Percentiles rank a stretch among this genome's conserved stretches.
Evolutionary conservation across 1,140 invertebrate species (phyloP).

Genomic region (Propsilocerus akamusi): DNA sequence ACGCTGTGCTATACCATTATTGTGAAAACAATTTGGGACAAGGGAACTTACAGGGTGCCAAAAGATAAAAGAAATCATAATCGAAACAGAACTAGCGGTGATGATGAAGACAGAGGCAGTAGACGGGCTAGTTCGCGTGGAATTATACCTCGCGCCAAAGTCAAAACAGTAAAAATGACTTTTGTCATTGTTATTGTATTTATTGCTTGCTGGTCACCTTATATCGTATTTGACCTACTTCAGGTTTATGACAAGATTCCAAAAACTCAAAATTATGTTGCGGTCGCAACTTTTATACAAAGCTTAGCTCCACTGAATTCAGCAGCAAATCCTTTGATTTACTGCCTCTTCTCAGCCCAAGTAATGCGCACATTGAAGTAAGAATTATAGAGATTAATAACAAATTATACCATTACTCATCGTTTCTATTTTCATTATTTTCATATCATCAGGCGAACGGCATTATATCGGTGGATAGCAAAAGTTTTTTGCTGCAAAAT

Average conservation of each 20-base stretch:
- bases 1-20: slow-evolving; percentile 81
- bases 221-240: slow-evolving; percentile 81
- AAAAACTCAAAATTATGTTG: slow-evolving; percentile 55
- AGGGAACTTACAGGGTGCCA: slow-evolving; percentile 33
- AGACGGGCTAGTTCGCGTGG: slow-evolving; percentile 60
- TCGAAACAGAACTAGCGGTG: slow-evolving; percentile 15
- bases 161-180: slow-evolving; percentile 96
- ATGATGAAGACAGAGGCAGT: slow-evolving; percentile 32
- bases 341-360: slow-evolving; percentile 83
- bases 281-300: slow-evolving; percentile 80
- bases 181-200: slow-evolving; percentile 91
- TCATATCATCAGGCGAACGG: no score
- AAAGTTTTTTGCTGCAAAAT: no score
- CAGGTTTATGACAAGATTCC: slow-evolving; percentile 79
- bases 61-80: slow-evolving; percentile 25
- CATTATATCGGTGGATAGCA: no score
- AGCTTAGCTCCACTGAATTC: slow-evolving; percentile 84
- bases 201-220: slow-evolving; percentile 89
- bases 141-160: slow-evolving; percentile 83
- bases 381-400: no score
- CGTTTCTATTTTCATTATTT: no score
- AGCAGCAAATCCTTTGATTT: slow-evolving; percentile 87
- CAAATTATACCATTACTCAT: no score
- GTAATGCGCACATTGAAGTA: slow-evolving; percentile 75
- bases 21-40: slow-evolving; percentile 82